Base-by-base conservation (phyloP, 2,113 vertebrate genomes). In the Rhadina sibilatrix region DNA sequence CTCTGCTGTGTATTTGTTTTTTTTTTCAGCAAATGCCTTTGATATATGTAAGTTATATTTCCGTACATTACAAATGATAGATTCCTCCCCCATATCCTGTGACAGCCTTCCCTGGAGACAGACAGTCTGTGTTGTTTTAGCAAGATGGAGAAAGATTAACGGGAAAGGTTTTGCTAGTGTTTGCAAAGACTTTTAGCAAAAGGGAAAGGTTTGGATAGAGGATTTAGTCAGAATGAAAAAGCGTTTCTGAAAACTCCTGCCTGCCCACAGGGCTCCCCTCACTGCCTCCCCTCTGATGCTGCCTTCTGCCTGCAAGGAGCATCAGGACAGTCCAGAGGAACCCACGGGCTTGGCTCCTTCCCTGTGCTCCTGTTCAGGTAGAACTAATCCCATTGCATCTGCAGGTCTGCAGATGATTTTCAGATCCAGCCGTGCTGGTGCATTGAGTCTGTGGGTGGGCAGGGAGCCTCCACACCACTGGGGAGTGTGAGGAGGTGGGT, bases 71-170 rank as follows among this genome's bases (percentile, higher is more conserved):
- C 94, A 95, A 95, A 96, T 96, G 92, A 97, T 97, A 91, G 93
- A 96, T 96, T 94, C 91, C 87, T 96, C 95, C 94, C 77, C 89
- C 90, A 65, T 94, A 94, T 97, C 94, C 97, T 97, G 94, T 96
- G 93, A 96, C 94, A 96, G 93, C 91, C 93, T 95, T 96, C 94
- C 95, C 96, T 94, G 95, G 97, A 97, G 97, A 97, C 97, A 96
- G 96, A 71, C 95, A 96, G 96, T 95, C 95, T 95, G 91, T 97
- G 96, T 98, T 97, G 93, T 96, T 97, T 97, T 96, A 98, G 95
- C 0, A 14, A 92, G 96, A 96, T 96, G 95, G 92, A 75, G 96
- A 81, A 93, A 96, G 92, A 97, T 96, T 97, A 97, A 93, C 59
- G 78, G 96, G 94, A 97, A 94, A 94, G 90, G 86, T 96, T 95